Conservation (phyloP, 2,888 invertebrate species). For the Heteromyza rotundicornis region DNA sequence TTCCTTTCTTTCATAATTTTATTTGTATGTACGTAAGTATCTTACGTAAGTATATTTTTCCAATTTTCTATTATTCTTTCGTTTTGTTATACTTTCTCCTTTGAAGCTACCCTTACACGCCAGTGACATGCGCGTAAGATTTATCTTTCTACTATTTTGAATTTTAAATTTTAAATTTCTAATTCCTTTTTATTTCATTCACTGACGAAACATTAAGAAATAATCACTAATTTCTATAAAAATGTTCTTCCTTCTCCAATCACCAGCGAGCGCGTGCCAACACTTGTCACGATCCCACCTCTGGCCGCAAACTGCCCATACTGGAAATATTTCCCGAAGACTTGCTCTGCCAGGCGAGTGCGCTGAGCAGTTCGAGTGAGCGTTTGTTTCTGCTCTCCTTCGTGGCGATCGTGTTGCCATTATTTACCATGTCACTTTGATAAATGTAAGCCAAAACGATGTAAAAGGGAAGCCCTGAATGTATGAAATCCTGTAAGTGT, state of each 20-base stretch:
- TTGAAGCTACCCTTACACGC: conserved; percentile 53
- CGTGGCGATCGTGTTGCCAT: conserved; percentile 50
- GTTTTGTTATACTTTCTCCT: conserved; percentile 17
- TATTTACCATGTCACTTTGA: conserved; percentile 57
- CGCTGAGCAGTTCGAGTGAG: conserved; percentile 73
- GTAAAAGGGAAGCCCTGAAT: background rate
- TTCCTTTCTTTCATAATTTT: background rate
- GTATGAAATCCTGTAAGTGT: background rate
- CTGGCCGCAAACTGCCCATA: conserved; percentile 71
- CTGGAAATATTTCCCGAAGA: conserved; percentile 80
- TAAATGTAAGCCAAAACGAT: conserved; percentile 42
- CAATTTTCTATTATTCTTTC: too few relatives aligned
- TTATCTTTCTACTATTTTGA: conserved; percentile 19
- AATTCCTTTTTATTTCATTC: background rate
- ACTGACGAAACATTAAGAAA: too few relatives aligned
- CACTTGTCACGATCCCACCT: conserved; percentile 72
- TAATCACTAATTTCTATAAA: too few relatives aligned
- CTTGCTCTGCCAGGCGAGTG: conserved; percentile 84
- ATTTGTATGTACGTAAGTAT: conserved; percentile 14
- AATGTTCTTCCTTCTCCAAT: too few relatives aligned
- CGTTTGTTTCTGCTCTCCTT: conserved; percentile 57
- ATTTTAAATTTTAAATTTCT: too few relatives aligned
- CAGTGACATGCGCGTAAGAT: conserved; percentile 56
- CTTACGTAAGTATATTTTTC: too few relatives aligned
- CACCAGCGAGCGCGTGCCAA: conserved; percentile 70